Base-by-base conservation (phyloP, 2,797 vertebrate species). In the Neosalanx taihuensis region DNA sequence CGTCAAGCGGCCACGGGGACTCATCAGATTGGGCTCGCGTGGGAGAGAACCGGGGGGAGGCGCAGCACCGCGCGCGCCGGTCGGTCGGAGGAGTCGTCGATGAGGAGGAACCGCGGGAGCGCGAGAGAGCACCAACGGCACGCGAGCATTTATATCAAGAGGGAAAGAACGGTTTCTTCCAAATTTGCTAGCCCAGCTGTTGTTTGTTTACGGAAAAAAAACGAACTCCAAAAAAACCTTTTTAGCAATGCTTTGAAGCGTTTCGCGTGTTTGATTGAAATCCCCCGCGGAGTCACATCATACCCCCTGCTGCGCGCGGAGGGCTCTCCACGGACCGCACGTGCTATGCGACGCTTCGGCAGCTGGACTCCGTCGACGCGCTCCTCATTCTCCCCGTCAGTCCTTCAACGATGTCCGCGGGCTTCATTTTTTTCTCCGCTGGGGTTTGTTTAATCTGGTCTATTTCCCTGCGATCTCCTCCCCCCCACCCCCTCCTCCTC, bases 11-110 rank as follows among this genome's bases (percentile, higher is more conserved):
- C 85, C 84, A 87, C 85, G 84, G 85, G 89, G 84, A 92, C 81
- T 89, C 92, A 93, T 93, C 89, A 90, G 90, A 91, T 83, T 83
- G 76, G 73, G 61, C 69, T 51, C 29, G 69, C 69, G 59, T 64
- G 33, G 57, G 57, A 60, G 33, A 69, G 68, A 69, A 29, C 12
- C 31, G 20, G 68, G 58, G 57, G 33, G 56, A 26, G 56, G 67
- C 31, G 68, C 33, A 64, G 68, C 33, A 64, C 15, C 20, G 35
- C 33, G 63, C 33, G 33, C 7, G 63, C 18, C 33, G n/a, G 68
- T 59, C 49, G 57, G 67, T 53, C 26, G 57, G 13, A 18, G 23
- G 23, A 26, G 23, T 26, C 23, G 46, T 10, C 29, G 51, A 57
- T 17, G 17, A 17, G 29, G 17, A 17, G 29, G 51, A 57, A 33